Evolutionary conservation across 2,113 vertebrate genomes (phyloP).

Genomic region (Falcunculus frontatus): DNA sequence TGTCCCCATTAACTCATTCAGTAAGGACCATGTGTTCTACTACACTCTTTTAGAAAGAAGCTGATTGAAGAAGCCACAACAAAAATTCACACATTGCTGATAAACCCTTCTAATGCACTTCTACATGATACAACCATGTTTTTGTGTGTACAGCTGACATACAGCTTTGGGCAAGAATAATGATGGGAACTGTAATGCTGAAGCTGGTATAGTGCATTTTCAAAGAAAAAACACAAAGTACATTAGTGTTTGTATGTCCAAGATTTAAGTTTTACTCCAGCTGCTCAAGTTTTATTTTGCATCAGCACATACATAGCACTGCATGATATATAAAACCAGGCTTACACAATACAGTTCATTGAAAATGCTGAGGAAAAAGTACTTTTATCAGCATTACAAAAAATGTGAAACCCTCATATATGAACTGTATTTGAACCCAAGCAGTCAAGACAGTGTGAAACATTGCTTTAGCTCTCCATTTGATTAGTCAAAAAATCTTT

Average conservation of each 20-base stretch:
- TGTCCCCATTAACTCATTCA: not conserved
- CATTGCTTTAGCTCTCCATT: not conserved
- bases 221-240: not conserved
- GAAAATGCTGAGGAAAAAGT: not conserved
- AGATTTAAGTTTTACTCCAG: not conserved
- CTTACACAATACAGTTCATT: not conserved
- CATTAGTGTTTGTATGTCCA: not conserved
- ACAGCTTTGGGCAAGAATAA: not conserved
- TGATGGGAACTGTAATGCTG: not conserved
- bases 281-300: not conserved
- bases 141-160: not conserved
- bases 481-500: not conserved
- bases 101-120: not conserved
- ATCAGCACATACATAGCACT: fast-evolving
- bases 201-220: not conserved
- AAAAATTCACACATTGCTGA: not conserved
- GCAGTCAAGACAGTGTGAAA: not conserved
- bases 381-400: not conserved
- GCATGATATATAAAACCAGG: not conserved
- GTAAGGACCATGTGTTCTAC: not conserved
- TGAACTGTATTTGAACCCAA: not conserved
- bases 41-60: not conserved
- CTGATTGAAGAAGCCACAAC: not conserved
- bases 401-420: not conserved
- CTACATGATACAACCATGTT: not conserved